Evolutionary conservation across 1,140 invertebrate genomes (phyloP).

Genomic region (Drosophila lowei): DNA sequence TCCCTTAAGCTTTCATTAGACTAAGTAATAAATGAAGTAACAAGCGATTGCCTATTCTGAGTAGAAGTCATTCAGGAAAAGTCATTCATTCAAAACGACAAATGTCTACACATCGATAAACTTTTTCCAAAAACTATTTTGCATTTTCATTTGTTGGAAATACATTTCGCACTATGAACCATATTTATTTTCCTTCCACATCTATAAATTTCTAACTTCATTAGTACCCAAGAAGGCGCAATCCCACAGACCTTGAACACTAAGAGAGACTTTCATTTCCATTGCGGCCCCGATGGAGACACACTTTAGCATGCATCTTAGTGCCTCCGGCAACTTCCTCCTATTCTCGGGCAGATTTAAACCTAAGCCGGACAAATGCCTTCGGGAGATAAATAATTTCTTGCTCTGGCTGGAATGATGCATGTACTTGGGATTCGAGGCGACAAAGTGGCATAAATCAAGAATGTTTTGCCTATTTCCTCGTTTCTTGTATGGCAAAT

Average conservation of each 20-base stretch:
- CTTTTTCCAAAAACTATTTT: slow-evolving; percentile 10
- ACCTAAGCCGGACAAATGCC: slow-evolving; percentile 24
- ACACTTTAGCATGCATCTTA: slow-evolving; percentile 42
- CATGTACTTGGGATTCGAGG: slow-evolving; percentile 23
- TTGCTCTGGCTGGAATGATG: slow-evolving; percentile 15
- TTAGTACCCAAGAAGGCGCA: not conserved
- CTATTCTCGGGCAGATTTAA: slow-evolving; percentile 24
- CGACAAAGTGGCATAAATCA: slow-evolving; percentile 65
- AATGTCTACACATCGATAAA: slow-evolving; percentile 8
- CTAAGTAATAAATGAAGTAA: no score
- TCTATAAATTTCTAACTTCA: slow-evolving; percentile 14
- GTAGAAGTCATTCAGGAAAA: no score
- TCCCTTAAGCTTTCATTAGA: no score
- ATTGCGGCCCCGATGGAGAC: slow-evolving; percentile 37
- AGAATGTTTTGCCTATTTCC: slow-evolving; percentile 45
- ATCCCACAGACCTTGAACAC: slow-evolving; percentile 23
- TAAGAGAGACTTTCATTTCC: slow-evolving; percentile 55
- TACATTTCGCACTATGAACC: not conserved
- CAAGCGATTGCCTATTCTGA: no score
- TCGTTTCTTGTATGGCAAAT: slow-evolving; percentile 52
- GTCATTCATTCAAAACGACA: not conserved
- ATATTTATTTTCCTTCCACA: not conserved
- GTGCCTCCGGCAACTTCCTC: not conserved
- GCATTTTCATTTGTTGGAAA: slow-evolving; percentile 11
- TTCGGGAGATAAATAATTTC: slow-evolving; percentile 39